These are phyloP conservation scores for Ceratotherium simum DNA, from an alignment of 2,113 vertebrate species.

Conservation along the genomic window DNA sequence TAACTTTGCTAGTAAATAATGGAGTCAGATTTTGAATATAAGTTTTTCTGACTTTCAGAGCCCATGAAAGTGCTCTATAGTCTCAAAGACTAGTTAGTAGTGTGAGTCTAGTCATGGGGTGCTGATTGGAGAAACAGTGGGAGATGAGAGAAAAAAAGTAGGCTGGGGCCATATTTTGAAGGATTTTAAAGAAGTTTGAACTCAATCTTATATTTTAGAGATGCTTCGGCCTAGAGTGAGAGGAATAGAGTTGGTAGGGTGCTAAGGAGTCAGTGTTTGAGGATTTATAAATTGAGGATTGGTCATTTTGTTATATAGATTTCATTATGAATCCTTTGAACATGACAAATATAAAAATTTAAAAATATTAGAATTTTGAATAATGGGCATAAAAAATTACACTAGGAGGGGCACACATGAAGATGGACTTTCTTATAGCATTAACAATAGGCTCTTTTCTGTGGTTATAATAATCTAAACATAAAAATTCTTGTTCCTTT, in stretches of 20 bases:
- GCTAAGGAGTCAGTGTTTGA: background rate
- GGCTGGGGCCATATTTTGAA: background rate
- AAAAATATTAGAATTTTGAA: constrained; percentile 18
- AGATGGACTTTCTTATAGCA: constrained; percentile 25
- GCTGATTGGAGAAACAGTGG: background rate
- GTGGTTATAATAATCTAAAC: constrained; percentile 25
- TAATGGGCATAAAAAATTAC: constrained; percentile 5
- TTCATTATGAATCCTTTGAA: constrained; percentile 45
- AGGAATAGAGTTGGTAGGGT: background rate
- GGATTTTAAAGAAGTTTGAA: constrained; percentile 24
- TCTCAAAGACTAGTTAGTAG: background rate
- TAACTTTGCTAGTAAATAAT: constrained; percentile 24
- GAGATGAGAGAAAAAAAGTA: background rate
- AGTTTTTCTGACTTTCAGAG: constrained; percentile 12
- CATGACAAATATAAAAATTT: constrained; percentile 43
- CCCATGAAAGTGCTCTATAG: background rate
- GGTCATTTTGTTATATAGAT: constrained; percentile 44
- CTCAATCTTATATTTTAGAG: background rate
- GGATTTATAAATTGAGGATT: constrained; percentile 25
- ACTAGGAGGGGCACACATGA: background rate
- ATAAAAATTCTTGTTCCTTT: constrained; percentile 64
- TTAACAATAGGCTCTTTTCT: constrained; percentile 36
- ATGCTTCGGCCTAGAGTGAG: background rate
- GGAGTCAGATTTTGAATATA: background rate
- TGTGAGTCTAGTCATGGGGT: background rate